Percentiles rank a stretch among this genome's conserved stretches.
Conservation (phyloP, 2,797 vertebrate genomes). For the Petrocephalus schoutedeni region DNA sequence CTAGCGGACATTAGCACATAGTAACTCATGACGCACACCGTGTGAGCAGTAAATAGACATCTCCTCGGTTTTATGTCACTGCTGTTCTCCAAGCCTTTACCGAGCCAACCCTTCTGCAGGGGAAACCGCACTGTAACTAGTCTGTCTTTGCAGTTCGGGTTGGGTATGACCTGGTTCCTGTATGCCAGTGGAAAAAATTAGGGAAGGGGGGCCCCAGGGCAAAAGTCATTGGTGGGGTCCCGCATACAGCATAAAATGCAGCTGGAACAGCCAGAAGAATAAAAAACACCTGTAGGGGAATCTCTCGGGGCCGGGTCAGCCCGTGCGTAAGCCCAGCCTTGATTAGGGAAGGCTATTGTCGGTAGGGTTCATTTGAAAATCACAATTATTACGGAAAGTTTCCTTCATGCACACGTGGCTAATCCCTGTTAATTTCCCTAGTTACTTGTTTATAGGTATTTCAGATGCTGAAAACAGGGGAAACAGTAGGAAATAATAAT, state of each 20-base stretch:
- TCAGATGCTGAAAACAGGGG: background rate
- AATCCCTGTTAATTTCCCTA: conserved; percentile 2
- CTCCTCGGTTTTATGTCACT: background rate
- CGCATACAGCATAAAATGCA: background rate
- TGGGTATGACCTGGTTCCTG: background rate
- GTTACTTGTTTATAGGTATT: background rate
- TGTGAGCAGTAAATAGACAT: background rate
- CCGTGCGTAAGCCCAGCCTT: background rate
- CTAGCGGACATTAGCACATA: background rate
- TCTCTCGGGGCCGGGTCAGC: background rate
- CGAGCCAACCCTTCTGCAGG: background rate
- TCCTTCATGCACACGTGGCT: background rate
- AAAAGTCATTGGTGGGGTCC: background rate
- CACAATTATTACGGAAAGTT: background rate
- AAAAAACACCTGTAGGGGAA: background rate
- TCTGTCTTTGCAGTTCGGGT: background rate
- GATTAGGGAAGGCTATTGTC: background rate
- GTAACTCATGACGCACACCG: background rate
- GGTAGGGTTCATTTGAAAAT: background rate
- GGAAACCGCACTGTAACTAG: background rate
- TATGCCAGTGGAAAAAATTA: background rate
- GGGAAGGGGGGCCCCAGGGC: background rate
- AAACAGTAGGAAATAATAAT: conserved; percentile 14
- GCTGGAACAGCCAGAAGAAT: background rate
- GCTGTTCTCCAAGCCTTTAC: background rate